phyloP scores from a whole-genome alignment of 2,797 vertebrate genomes.

The Adelosebastes latens region DNA sequence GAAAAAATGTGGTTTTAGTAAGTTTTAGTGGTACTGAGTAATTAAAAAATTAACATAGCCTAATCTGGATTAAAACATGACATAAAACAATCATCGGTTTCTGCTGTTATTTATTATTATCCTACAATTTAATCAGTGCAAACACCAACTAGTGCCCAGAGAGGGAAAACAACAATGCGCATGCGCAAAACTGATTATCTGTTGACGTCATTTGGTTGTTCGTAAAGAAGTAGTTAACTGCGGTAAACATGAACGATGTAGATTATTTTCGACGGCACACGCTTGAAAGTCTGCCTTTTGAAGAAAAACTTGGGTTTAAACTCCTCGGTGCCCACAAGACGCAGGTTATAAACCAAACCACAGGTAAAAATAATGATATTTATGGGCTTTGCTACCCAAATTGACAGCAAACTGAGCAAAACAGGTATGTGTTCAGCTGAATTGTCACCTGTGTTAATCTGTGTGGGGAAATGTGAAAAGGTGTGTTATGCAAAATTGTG shows the following conservation, averaged over 20 bases:
- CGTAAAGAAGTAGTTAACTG: too few species aligned
- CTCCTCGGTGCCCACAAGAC: not conserved
- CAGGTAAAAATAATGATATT: not conserved
- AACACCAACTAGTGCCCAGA: not conserved
- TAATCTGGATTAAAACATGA: too few species aligned
- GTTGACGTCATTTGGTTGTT: too few species aligned
- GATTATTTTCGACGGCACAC: not conserved
- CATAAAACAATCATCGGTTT: not conserved
- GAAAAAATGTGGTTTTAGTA: accelerated
- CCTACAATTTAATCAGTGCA: not conserved
- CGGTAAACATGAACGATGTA: not conserved
- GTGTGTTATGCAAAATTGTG: accelerated
- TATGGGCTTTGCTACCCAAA: too few species aligned
- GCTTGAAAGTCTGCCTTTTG: too few species aligned
- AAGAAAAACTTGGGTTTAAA: not conserved
- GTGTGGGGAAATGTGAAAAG: not conserved
- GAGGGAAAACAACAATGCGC: not conserved
- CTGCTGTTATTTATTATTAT: not conserved
- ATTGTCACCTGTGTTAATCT: not conserved
- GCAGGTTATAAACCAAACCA: not conserved
- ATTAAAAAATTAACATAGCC: not conserved
- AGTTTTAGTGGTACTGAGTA: not conserved
- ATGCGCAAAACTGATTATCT: not conserved
- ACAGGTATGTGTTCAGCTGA: not conserved
- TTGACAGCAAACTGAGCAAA: too few species aligned